Base-by-base conservation (phyloP, 2,797 vertebrate species). In the Novumbra hubbsi region DNA sequence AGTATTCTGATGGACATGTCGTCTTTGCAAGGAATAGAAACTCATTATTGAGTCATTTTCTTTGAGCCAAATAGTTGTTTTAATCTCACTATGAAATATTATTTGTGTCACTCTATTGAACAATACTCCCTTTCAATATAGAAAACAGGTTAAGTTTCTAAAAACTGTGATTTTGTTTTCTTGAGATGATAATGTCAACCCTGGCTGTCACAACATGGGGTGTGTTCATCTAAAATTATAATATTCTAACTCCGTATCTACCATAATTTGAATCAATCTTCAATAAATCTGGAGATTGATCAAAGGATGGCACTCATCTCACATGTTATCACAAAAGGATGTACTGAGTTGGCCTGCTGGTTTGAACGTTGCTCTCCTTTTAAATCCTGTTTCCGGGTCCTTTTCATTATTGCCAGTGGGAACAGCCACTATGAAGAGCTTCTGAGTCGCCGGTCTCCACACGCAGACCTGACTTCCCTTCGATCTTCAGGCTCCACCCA, bases 351-450 rank as follows among this genome's bases (percentile, higher is more conserved):
- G 8, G 34, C 1, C 34, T 38, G 34, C 34, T 38, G 34, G 34
- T 38, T 27, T 15, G 27, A 63, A 28, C 8, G 14, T 63, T 11
- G 28, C 24, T 15, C 6, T 55, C 50, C 17, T 55, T 55, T 55
- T n/a, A 16, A 55, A 55, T 17, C 2, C 6, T 55, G 16, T 57
- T 19, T 57, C n/a, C 1, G n/a, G 19, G 11, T 57, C 21, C 9
- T 57, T 14, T 63, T 71, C 78, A 76, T 76, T 78, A 60, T 48
- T 45, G 91, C 86, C 77, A 76, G 84, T 78, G 83, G 78, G 79
- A 91, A 90, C 72, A 94, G 88, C 84, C 84, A 94, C 74, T 93
- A 92, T 78, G 95, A 96, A 19, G 95, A 96, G 71, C 57, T 92
- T 78, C 78, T 86, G 6, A 93, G 87, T 28, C 84, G 81, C 67